phyloP scores from a whole-genome alignment of 2,797 vertebrate genomes.

The Premnoplex brunnescens region DNA sequence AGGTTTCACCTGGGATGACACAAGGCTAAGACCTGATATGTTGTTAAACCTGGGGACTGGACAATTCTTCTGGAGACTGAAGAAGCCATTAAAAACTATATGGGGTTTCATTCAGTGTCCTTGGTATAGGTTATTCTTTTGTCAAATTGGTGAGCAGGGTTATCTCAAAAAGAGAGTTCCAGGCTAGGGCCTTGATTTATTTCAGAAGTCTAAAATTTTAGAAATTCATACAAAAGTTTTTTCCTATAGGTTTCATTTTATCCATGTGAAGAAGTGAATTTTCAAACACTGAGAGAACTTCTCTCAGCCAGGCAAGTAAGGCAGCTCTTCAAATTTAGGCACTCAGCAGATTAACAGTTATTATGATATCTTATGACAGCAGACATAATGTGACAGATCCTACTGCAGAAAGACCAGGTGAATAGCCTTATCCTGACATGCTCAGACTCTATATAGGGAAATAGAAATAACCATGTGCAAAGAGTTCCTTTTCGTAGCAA shows the following conservation, averaged over 20 bases:
- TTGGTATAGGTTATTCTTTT: background rate
- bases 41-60: background rate
- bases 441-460: background rate
- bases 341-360: background rate
- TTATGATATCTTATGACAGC: background rate
- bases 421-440: background rate
- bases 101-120: background rate
- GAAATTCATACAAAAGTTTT: background rate
- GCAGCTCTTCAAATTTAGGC: background rate
- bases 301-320: background rate
- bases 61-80: accelerated
- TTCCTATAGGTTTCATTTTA: background rate
- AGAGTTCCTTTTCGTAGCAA: background rate
- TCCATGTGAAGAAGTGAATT: background rate
- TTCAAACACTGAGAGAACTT: background rate
- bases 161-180: background rate
- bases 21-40: accelerated
- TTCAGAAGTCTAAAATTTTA: background rate
- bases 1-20: background rate
- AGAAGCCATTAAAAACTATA: background rate
- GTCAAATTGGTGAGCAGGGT: background rate
- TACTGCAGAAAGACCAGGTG: background rate
- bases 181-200: background rate
- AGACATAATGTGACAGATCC: background rate
- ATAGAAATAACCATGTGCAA: background rate